Evolutionary conservation across 2,888 invertebrate species (phyloP), one percentile per base, ranked within the genome.

Genomic region (Strigamia crassipes): DNA sequence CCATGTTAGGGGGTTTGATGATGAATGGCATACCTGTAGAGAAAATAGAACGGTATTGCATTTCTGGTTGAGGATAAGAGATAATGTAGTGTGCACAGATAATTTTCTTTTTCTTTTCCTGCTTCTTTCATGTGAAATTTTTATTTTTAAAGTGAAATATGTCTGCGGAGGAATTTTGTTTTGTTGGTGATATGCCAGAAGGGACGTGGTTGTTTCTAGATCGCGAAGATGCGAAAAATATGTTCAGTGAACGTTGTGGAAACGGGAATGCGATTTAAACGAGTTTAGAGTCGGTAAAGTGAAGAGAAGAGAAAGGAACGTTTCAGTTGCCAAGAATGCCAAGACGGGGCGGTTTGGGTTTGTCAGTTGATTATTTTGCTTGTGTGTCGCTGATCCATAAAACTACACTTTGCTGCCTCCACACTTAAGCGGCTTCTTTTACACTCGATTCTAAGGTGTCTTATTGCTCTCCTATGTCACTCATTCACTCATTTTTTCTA

Each of bases 381-480:
- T 73, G 73, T 73, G 73, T 73, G 73, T 73, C 73, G 73, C 31
- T 73, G 73, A 73, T 73, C 73, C 73, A 73, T 73, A 73, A 73
- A 73, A 73, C 73, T 27, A 73, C 73, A 73, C 73, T 73, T 73
- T 73, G 73, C 73, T 73, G 73, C 73, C 73, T 73, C 73, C 23
- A 73, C 73, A 73, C 73, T 73, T 73, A 73, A 73, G 73, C 73
- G 73, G 73, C 73, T 73, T 73, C 73, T 73, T 73, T 38, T 73
- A 31, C 73, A 73, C 73, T 8, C 73, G 73, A 73, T 73, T 73
- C 31, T 8, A 73, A 73, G 73, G 73, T 73, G 73, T 73, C 73
- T 73, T 73, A 73, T 73, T 73, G 73, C 73, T 23, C 73, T 31
- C 31, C 15, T 15, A 27, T 73, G 73, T 31, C 73, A 73, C 73